These are phyloP conservation scores for Alviniconcha strummeri DNA, from an alignment of 2,888 invertebrate species.

Conservation along the genomic window DNA sequence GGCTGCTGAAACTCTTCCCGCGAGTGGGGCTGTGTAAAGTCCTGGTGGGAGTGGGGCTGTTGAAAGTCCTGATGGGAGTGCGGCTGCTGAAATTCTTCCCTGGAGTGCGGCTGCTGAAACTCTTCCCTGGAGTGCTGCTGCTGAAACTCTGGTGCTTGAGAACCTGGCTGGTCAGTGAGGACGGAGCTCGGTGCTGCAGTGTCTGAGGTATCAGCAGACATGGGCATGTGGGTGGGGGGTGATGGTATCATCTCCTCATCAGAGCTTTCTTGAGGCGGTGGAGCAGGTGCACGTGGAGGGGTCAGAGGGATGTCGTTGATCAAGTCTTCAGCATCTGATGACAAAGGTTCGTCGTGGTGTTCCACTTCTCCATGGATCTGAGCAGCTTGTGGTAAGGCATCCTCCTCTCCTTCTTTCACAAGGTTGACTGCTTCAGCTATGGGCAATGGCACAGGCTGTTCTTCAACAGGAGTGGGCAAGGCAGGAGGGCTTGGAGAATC, in stretches of 20 bases:
- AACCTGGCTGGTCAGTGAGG: constrained; percentile 36
- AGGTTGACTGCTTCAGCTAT: constrained; percentile 27
- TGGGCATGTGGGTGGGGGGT: constrained; percentile 29
- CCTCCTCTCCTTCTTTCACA: constrained; percentile 36
- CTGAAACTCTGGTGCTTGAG: constrained; percentile 35
- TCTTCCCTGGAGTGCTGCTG: constrained; percentile 30
- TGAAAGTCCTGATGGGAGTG: constrained; percentile 22
- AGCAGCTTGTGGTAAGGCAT: constrained; percentile 16
- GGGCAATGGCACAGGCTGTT: constrained; percentile 13
- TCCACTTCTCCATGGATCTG: constrained; percentile 28
- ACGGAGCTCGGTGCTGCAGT: constrained; percentile 30
- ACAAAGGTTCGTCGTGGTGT: not conserved
- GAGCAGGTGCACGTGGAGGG: constrained; percentile 50
- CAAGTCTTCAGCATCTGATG: constrained; percentile 36
- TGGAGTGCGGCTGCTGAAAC: constrained; percentile 29
- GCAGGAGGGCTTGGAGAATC: constrained; percentile 35
- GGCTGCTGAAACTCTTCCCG: constrained; percentile 28
- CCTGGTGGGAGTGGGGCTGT: constrained; percentile 23
- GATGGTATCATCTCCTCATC: constrained; percentile 47
- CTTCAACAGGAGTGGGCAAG: constrained; percentile 25
- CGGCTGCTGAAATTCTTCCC: constrained; percentile 30
- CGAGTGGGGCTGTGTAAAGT: constrained; percentile 27
- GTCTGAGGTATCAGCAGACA: constrained; percentile 30
- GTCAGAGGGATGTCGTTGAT: constrained; percentile 51
- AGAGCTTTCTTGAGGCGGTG: constrained; percentile 44